A percentile compares a stretch with the other conserved stretches of the same genome.
Conservation (phyloP, 2,888 invertebrate species). For the Cheilosia soror region DNA sequence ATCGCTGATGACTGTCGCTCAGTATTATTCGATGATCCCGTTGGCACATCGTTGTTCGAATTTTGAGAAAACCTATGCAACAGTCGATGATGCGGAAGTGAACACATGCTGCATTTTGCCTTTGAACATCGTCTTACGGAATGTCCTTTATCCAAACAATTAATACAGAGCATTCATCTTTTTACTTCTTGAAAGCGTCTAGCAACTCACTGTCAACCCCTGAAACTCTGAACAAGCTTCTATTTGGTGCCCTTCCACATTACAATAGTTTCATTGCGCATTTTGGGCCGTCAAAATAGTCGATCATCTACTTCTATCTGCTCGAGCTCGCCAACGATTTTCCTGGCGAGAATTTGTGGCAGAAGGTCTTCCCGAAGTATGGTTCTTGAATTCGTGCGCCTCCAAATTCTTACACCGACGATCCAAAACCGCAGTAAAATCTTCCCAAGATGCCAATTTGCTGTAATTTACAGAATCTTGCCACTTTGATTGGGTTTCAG, state of each 20-base stretch:
- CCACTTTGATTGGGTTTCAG: too few relatives aligned
- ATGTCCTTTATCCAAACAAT: constrained; percentile 14
- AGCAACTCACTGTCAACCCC: too few relatives aligned
- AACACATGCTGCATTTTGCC: neutral
- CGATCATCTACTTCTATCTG: too few relatives aligned
- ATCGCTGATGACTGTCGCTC: neutral
- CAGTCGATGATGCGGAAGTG: too few relatives aligned
- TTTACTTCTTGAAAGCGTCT: constrained; percentile 3
- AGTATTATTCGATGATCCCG: constrained; percentile 5
- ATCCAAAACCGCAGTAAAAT: neutral
- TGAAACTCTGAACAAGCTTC: constrained; percentile 10
- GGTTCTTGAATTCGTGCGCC: neutral
- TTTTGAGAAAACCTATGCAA: too few relatives aligned
- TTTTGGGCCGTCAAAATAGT: too few relatives aligned
- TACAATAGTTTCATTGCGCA: too few relatives aligned
- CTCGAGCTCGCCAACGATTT: too few relatives aligned
- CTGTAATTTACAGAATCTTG: neutral
- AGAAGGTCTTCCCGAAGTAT: too few relatives aligned
- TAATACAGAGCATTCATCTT: neutral
- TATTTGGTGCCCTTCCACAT: too few relatives aligned
- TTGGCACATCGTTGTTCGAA: too few relatives aligned
- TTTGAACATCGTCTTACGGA: constrained; percentile 6
- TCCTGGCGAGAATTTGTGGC: too few relatives aligned
- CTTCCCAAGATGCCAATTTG: neutral
- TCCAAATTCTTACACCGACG: constrained; percentile 18